Conservation (phyloP, 1,140 invertebrate species). For the Heliconius nattereri region DNA sequence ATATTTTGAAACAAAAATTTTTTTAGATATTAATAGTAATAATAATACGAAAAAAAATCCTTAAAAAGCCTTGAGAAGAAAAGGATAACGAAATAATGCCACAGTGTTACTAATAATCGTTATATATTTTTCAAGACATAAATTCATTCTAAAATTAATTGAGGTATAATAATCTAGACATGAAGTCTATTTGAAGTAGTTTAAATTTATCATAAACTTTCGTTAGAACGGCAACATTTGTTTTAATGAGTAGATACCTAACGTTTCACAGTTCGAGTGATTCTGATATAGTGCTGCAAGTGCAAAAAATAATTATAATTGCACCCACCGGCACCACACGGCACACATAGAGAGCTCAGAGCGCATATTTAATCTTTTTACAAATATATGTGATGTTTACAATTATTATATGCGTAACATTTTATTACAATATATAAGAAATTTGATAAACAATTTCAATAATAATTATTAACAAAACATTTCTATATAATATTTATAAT, state of each 20-base stretch:
- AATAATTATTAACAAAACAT: constrained; percentile 57
- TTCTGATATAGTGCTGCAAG: constrained; percentile 45
- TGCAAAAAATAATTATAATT: constrained; percentile 25
- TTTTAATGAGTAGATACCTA: constrained; percentile 50
- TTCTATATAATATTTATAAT: constrained; percentile 58
- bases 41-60: neutral
- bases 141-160: constrained; percentile 75
- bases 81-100: constrained; percentile 61
- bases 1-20: neutral
- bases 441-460: constrained; percentile 39
- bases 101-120: constrained; percentile 64
- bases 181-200: constrained; percentile 40
- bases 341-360: constrained; percentile 63
- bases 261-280: constrained; percentile 50
- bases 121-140: constrained; percentile 74
- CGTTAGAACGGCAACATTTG: constrained; percentile 27
- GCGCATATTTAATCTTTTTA: constrained; percentile 43
- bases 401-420: constrained; percentile 30
- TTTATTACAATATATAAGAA: constrained; percentile 31
- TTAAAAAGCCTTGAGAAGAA: constrained; percentile 4
- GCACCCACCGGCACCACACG: constrained; percentile 39
- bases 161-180: constrained; percentile 75
- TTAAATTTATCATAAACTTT: constrained; percentile 22
- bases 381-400: constrained; percentile 53
- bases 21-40: neutral